Conservation (phyloP, 2,888 invertebrate species). For the Diploptera punctata region DNA sequence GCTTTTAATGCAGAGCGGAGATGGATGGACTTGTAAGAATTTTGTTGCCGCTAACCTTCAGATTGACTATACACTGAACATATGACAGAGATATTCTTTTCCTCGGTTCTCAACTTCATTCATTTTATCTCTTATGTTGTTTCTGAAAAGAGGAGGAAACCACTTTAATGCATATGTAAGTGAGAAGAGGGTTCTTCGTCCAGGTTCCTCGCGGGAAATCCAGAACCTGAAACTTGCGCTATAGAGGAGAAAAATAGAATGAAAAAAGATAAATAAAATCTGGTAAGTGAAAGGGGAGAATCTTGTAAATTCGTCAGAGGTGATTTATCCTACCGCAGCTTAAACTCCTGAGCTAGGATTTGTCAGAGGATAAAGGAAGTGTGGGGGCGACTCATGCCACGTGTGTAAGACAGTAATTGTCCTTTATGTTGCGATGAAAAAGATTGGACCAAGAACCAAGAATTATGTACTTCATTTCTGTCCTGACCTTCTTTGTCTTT, state of each 20-base stretch:
- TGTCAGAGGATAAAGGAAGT: background rate
- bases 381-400: background rate
- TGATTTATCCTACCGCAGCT: background rate
- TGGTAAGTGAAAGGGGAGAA: background rate
- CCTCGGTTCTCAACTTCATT: background rate
- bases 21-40: no score
- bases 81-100: no score
- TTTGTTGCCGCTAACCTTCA: no score
- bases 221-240: constrained; percentile 8
- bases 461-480: no score
- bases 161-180: constrained; percentile 31
- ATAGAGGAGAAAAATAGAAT: constrained; percentile 17
- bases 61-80: no score
- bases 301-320: background rate
- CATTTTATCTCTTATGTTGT: background rate
- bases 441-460: no score
- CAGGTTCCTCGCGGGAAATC: constrained; percentile 18
- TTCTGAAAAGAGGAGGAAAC: background rate
- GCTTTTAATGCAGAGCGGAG: no score
- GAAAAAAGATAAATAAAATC: constrained; percentile 15
- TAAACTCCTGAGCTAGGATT: background rate
- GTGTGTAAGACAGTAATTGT: no score
- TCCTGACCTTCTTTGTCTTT: no score
- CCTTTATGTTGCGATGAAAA: no score
- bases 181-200: background rate